These are phyloP conservation scores for Cephalopterus ornatus DNA, from an alignment of 2,113 vertebrate species.

Conservation along the genomic window DNA sequence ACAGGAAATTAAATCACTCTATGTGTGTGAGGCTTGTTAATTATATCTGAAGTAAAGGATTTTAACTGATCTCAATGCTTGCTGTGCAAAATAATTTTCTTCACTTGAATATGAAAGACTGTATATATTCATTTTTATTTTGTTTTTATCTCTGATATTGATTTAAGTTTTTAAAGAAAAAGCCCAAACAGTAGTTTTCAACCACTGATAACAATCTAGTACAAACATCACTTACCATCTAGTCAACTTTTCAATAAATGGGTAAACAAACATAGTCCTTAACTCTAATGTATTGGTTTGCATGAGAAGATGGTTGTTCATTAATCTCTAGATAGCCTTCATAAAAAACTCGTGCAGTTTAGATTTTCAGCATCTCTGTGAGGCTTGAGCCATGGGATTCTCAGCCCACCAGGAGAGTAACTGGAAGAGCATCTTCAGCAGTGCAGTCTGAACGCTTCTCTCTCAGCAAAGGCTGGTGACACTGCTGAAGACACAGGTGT, in stretches of 20 bases:
- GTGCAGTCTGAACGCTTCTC: fast-evolving
- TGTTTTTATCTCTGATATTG: neutral
- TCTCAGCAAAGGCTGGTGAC: no score
- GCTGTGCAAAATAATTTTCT: neutral
- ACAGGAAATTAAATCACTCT: slow-evolving; percentile 14
- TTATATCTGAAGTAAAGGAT: neutral
- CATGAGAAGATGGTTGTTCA: neutral
- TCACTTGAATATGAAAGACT: neutral
- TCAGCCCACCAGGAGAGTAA: neutral
- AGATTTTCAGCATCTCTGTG: neutral
- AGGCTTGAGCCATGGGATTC: no score
- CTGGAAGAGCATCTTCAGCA: neutral
- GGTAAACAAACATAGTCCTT: neutral
- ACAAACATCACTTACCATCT: neutral
- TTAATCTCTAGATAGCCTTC: neutral
- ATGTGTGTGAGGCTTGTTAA: slow-evolving; percentile 20
- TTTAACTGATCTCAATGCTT: slow-evolving; percentile 13
- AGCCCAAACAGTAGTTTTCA: neutral
- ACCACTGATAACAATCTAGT: neutral
- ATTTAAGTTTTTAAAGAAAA: neutral
- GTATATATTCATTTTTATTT: neutral
- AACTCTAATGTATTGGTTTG: neutral
- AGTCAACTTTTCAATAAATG: neutral
- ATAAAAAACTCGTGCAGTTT: fast-evolving
- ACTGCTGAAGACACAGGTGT: fast-evolving